Base-by-base conservation (phyloP, 2,113 vertebrate species). In the Sturnus vulgaris region DNA sequence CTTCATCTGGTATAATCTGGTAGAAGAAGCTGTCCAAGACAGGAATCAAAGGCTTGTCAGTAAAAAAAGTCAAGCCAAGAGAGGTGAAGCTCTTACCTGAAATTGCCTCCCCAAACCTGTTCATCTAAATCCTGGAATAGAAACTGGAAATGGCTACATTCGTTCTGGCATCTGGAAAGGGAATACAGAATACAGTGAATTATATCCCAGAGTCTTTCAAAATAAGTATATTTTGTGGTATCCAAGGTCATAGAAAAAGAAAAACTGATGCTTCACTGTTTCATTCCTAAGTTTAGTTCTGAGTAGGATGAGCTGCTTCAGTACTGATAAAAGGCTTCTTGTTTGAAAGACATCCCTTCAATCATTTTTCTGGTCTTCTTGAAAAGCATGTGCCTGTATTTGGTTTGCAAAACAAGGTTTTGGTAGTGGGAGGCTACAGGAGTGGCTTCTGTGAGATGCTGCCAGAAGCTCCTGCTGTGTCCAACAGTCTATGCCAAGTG, bases 401-500 rank as follows among this genome's bases (percentile, higher is more conserved):
- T 3, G 9, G 15, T 37, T 76, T 84, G 23, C 8, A 7, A 31
- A 47, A 56, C 33, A 70, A 37, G 5, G 12, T 44, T 83, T 31
- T 69, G 68, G 23, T 35, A 31, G 11, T 4, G 5, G 5, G 5
- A 35, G 24, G 15, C 30, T 69, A 31, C 17, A 27, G 30, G 12
- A 2, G 19, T 46, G 27, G 5, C 23, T 71, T 25, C 23, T 37
- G 5, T 61, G 35, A 73, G 44, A 55, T 73, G 44, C 27, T 77
- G 13, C 31, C 24, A 22, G n/a, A 64, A 49, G 15, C 35, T 69
- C 27, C 39, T 5, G 1, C 28, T 3, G 0, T 44, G 55, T 78
- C 44, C 0, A 0, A 30, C 3, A 44, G 28, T 5, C 30, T 37
- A 1, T n/a, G 17, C 15, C 17, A 17, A 20, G 13, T 6, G 4